These are phyloP conservation scores for Diplodus puntazzo DNA, from an alignment of 2,797 vertebrate species.

Conservation along the genomic window DNA sequence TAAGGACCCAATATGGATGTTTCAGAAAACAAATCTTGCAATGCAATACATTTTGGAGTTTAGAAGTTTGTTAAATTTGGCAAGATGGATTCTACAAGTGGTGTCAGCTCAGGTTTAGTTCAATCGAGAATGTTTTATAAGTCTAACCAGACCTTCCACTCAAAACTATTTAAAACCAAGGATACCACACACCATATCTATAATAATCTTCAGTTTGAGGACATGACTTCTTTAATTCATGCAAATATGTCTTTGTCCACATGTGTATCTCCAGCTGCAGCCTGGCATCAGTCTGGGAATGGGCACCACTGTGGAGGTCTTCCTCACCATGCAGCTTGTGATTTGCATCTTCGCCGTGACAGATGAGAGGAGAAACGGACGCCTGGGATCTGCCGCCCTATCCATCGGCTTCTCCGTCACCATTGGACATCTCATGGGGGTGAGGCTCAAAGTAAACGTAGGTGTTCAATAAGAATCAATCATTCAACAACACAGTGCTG, in stretches of 20 bases:
- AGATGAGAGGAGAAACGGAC: conserved; percentile 92
- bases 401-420: conserved; percentile 95
- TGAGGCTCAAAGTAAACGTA: conserved; percentile 73
- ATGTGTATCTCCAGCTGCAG: conserved; percentile 86
- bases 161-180: not conserved
- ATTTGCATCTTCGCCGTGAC: conserved; percentile 95
- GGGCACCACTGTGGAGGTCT: conserved; percentile 93
- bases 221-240: not conserved
- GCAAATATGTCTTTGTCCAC: conserved; percentile 16
- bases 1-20: conserved; percentile 74
- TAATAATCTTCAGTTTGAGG: not conserved
- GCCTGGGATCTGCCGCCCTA: conserved; percentile 90
- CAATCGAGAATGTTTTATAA: not conserved
- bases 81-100: not conserved
- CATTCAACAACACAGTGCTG: not conserved
- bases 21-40: too few relatives aligned
- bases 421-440: conserved; percentile 94
- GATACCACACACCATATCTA: rapidly evolving
- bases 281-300: conserved; percentile 92
- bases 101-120: not conserved
- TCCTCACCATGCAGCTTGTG: conserved; percentile 94
- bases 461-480: not conserved
- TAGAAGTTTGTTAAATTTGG: not conserved
- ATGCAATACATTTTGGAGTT: not conserved
- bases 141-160: not conserved